These are phyloP conservation scores for Dendrocincla fuliginosa DNA, from an alignment of 2,797 vertebrate species.

Conservation along the genomic window DNA sequence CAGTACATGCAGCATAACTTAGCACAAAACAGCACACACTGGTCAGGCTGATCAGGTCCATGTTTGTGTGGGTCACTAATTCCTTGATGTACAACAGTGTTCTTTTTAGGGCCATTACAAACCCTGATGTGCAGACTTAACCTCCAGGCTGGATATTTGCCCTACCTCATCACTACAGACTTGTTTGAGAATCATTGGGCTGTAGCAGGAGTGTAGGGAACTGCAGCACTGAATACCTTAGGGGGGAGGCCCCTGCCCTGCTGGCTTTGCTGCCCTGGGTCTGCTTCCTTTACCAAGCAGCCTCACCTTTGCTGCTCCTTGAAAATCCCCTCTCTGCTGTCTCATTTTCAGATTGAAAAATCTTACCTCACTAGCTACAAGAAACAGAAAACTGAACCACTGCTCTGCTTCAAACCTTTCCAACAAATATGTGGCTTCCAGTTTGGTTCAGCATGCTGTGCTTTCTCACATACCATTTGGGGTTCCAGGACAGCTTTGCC, in stretches of 20 bases:
- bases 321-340: background rate
- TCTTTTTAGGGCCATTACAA: background rate
- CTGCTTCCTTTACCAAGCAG: background rate
- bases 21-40: background rate
- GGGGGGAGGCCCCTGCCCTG: fast-evolving
- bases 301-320: background rate
- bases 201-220: background rate
- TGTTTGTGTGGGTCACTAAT: background rate
- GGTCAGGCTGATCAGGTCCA: background rate
- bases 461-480: background rate
- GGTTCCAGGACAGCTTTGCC: background rate
- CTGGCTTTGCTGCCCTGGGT: background rate
- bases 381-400: background rate
- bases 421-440: background rate
- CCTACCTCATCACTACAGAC: background rate
- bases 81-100: background rate
- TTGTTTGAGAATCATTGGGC: background rate
- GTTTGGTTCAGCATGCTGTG: background rate
- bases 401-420: background rate
- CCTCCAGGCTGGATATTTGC: background rate
- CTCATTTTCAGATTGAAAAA: background rate
- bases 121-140: background rate
- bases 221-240: background rate
- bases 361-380: background rate
- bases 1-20: background rate